Conservation (phyloP, 2,888 invertebrate species). For the Boloria euphrosyne region DNA sequence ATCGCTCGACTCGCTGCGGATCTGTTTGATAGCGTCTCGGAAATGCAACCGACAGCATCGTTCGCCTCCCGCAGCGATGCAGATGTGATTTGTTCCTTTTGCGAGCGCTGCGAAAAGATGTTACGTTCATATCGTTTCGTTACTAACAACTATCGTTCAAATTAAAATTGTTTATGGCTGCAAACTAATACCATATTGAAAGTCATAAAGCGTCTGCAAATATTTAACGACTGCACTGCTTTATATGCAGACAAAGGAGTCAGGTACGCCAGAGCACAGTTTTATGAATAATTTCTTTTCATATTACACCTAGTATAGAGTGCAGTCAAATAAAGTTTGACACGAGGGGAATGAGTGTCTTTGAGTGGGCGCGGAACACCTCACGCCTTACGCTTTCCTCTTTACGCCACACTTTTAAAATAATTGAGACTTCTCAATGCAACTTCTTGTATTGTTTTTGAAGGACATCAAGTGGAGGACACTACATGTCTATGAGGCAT, state of each 20-base stretch:
- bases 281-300: conserved; percentile 21
- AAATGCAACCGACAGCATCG: conserved; percentile 14
- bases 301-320: conserved; percentile 14
- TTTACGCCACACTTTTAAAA: not conserved
- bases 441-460: conserved; percentile 16
- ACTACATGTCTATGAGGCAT: not conserved
- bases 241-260: conserved; percentile 3
- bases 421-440: conserved; percentile 11
- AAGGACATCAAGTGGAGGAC: not conserved
- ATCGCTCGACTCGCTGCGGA: conserved; percentile 10
- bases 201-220: not conserved
- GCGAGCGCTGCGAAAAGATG: not conserved
- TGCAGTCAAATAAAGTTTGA: conserved; percentile 27
- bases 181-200: too few species aligned
- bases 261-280: not conserved
- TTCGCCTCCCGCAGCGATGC: not conserved
- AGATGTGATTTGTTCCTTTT: conserved; percentile 12
- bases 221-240: not conserved
- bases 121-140: too few species aligned
- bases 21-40: conserved; percentile 17
- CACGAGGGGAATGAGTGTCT: conserved; percentile 15
- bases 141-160: too few species aligned
- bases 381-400: conserved; percentile 1
- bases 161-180: too few species aligned
- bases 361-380: conserved; percentile 13